Conservation (phyloP, 2,113 vertebrate species). For the Osmerus mordax region DNA sequence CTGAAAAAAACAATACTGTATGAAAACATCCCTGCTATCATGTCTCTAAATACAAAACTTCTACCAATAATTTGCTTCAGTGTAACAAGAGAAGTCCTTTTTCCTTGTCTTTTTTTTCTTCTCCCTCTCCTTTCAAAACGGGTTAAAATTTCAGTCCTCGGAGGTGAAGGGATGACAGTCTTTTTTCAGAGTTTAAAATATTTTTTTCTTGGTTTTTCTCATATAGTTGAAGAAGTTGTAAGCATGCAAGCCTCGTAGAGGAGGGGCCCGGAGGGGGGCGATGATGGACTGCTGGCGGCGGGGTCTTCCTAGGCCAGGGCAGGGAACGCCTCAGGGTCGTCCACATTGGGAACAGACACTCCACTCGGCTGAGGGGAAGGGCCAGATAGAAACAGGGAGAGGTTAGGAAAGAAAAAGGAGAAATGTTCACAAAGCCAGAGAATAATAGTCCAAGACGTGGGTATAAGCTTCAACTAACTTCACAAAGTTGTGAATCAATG, state of each 20-base stretch:
- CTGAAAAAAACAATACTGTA: slow-evolving; percentile 78
- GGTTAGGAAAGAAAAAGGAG: not conserved
- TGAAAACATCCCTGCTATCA: slow-evolving; percentile 99
- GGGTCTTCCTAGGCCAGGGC: slow-evolving; percentile 86
- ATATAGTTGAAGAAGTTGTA: slow-evolving; percentile 94
- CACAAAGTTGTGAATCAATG: no score
- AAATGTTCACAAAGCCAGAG: no score
- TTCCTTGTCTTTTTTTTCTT: slow-evolving; percentile 59
- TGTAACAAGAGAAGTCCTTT: slow-evolving; percentile 98
- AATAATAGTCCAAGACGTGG: not conserved
- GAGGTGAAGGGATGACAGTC: slow-evolving; percentile 93
- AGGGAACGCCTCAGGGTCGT: slow-evolving; percentile 98
- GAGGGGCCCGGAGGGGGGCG: slow-evolving; percentile 79
- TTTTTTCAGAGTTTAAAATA: slow-evolving; percentile 50
- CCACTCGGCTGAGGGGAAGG: slow-evolving; percentile 77
- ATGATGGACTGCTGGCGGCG: slow-evolving; percentile 77
- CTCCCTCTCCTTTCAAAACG: slow-evolving; percentile 86
- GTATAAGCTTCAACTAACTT: not conserved
- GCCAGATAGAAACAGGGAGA: not conserved
- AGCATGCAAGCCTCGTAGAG: slow-evolving; percentile 99
- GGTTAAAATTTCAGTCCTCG: slow-evolving; percentile 93
- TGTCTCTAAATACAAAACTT: slow-evolving; percentile 99
- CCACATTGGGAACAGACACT: slow-evolving; percentile 94
- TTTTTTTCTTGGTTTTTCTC: slow-evolving; percentile 60
- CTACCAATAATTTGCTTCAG: slow-evolving; percentile 92